Evolutionary conservation across 2,888 invertebrate genomes (phyloP).

Genomic region (Drosophila melanosoma): DNA sequence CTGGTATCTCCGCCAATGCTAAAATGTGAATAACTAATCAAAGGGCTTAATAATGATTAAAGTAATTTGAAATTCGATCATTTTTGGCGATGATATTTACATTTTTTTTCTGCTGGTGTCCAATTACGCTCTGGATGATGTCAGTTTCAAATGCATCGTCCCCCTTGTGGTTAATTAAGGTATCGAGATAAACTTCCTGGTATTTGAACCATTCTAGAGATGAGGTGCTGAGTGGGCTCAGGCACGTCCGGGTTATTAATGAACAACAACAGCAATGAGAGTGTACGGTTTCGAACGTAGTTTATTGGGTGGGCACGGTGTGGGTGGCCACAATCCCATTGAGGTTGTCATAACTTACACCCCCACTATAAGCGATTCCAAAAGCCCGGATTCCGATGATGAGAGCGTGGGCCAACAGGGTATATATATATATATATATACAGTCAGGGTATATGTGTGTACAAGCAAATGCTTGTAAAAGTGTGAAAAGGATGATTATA

Average conservation of each 20-base stretch:
- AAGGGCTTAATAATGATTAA: too few relatives aligned
- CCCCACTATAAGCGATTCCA: constrained; percentile 7
- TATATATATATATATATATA: too few relatives aligned
- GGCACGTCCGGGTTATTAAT: constrained; percentile 5
- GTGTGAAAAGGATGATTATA: too few relatives aligned
- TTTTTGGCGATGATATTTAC: too few relatives aligned
- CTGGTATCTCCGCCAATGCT: too few relatives aligned
- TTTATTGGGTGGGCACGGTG: constrained; percentile 1
- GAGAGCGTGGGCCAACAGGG: too few relatives aligned
- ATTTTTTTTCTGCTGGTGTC: too few relatives aligned
- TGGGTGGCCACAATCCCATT: constrained; percentile 3
- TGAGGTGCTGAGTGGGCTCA: constrained; percentile 11
- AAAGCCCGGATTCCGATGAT: neutral
- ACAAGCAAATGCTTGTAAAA: neutral
- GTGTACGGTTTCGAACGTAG: neutral
- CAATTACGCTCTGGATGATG: constrained; percentile 9
- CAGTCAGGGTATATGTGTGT: too few relatives aligned
- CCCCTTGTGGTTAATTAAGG: constrained; percentile 25
- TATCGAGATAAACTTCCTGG: neutral
- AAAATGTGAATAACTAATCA: too few relatives aligned
- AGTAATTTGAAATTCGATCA: too few relatives aligned
- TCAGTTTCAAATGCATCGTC: constrained; percentile 19
- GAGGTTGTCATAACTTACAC: neutral
- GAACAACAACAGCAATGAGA: neutral
- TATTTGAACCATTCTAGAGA: neutral